Base-by-base conservation (phyloP, 2,888 invertebrate species). In the Drosophila longiperda region DNA sequence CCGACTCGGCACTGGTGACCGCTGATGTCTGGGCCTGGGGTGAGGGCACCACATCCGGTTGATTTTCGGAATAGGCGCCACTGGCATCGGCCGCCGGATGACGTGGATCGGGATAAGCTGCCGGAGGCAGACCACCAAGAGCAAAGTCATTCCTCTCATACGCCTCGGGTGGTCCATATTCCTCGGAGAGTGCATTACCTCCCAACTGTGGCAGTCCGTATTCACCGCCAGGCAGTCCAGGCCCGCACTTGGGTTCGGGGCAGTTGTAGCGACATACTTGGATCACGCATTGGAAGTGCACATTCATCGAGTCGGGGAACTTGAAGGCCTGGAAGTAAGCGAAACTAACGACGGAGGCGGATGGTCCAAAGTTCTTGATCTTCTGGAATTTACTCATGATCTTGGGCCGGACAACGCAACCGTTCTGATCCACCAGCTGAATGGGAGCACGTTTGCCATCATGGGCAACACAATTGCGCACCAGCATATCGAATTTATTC, bases 291-390 rank as follows among this genome's bases (percentile, higher is more conserved):
- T 98, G 98, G 96, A 98, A 98, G 95, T 98, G 98, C 4, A 98
- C 98, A 92, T 98, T 98, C 98, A 98, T 98, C 15, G 98, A 98
- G 92, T 98, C 98, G 2, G 98, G 98, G 95, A 98, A 98, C 93
- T 98, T 98, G 94, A 98, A 98, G 8, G 98, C 98, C 94, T 98
- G 98, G 96, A 98, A 98, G 94, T 98, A 98, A 17, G 98, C 98
- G 92, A 98, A 98, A 61, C 98, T 98, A 20, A 98, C 98, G 5
- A 98, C 98, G 0, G 98, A 98, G 6, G 98, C 98, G 32, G 98
- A 97, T 0, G 98, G 97, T 2, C 98, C 98, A 90, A 98, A 98
- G 94, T 98, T 98, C 94, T 98, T 98, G 82, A 98, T 97, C 93
- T 98, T 98, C 91, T 98, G 98, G 96, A 98, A 98, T 93, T 97